Conservation (phyloP, 2,113 vertebrate species). For the Gila orcuttii region DNA sequence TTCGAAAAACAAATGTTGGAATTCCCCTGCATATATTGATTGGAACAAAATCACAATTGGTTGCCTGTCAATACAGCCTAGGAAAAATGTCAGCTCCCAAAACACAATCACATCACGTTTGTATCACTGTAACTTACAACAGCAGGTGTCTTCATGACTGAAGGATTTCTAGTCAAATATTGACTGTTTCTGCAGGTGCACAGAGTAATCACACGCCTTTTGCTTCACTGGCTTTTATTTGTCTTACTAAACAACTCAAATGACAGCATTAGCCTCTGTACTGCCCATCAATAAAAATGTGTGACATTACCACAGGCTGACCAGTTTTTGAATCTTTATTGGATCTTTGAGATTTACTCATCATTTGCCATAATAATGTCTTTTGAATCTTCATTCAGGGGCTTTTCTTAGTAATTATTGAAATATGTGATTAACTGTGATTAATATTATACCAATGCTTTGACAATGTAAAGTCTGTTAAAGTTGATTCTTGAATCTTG, state of each 20-base stretch:
- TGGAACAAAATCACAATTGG: neutral
- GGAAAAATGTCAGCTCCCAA: neutral
- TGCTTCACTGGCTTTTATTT: neutral
- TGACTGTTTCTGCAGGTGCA: neutral
- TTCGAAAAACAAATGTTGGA: neutral
- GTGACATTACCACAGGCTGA: neutral
- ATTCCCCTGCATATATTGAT: neutral
- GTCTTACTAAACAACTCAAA: conserved; percentile 1
- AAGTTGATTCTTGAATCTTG: no score
- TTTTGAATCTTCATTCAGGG: no score
- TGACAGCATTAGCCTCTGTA: neutral
- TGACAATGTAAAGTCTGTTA: no score
- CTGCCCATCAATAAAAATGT: neutral
- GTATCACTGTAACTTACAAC: neutral
- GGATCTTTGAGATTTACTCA: neutral
- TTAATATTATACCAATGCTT: no score
- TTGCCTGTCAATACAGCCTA: neutral
- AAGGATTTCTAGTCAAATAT: conserved; percentile 1
- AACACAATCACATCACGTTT: neutral
- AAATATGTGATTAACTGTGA: no score
- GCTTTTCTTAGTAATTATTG: no score
- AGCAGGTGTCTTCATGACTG: neutral
- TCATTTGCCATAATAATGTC: no score
- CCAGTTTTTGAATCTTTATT: neutral
- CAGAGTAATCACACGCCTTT: neutral